Evolutionary conservation across 2,113 vertebrate species (phyloP).

Genomic region (Xyliphius kryptos): DNA sequence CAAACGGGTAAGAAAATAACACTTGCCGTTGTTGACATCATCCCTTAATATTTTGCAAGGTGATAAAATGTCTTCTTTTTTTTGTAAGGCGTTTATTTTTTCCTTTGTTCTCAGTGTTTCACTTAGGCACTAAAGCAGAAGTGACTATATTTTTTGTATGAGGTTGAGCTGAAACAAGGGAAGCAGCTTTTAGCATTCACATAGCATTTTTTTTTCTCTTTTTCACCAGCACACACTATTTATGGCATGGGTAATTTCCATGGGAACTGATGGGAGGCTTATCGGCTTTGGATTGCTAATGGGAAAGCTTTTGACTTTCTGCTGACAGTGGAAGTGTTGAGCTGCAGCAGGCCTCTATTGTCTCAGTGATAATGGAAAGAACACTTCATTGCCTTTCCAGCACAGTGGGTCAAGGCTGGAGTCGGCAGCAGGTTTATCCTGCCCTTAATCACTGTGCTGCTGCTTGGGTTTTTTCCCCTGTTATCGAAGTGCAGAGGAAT

Average conservation of each 20-base stretch:
- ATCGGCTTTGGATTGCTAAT: constrained; percentile 46
- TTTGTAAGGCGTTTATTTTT: neutral
- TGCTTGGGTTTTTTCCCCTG: neutral
- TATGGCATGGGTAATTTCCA: constrained; percentile 51
- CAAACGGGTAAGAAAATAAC: neutral
- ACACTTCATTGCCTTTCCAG: constrained; percentile 25
- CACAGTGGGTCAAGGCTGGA: constrained; percentile 22
- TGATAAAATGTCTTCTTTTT: constrained; percentile 9
- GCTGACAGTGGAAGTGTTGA: constrained; percentile 37
- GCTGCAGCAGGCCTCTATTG: constrained; percentile 37
- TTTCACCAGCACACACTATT: constrained; percentile 38
- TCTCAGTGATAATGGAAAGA: constrained; percentile 32
- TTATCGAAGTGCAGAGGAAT: neutral
- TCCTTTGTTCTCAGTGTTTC: neutral
- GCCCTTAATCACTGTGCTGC: constrained; percentile 2
- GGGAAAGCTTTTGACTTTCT: constrained; percentile 33
- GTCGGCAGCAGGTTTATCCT: constrained; percentile 11
- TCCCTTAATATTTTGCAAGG: neutral
- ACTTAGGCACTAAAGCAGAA: constrained; percentile 13
- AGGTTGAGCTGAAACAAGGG: constrained; percentile 9
- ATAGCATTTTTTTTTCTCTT: constrained; percentile 19
- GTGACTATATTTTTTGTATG: constrained; percentile 2
- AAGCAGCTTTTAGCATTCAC: constrained; percentile 18
- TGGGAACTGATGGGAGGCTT: constrained; percentile 47
- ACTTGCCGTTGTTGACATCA: constrained; percentile 1